Evolutionary conservation across 2,888 invertebrate species (phyloP).

Genomic region (Plutella xylostella): DNA sequence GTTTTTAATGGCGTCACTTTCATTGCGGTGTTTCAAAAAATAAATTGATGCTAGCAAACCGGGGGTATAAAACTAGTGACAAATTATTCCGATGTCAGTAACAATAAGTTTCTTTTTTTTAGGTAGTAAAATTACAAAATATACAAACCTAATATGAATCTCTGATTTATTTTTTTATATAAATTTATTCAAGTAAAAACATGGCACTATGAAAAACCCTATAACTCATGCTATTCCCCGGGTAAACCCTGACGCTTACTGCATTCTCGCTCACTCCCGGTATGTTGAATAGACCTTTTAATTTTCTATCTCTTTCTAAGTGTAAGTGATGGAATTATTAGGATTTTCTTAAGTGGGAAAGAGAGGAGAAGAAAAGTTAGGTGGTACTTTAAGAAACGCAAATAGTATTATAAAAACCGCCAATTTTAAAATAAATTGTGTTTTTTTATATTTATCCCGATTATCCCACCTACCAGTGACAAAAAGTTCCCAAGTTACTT

Average conservation of each 20-base stretch:
- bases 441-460: not conserved
- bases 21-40: not conserved
- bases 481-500: too few species aligned
- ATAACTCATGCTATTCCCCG: slow-evolving; percentile 1
- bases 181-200: too few species aligned
- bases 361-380: not conserved
- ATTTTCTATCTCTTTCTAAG: slow-evolving; percentile 3
- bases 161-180: too few species aligned
- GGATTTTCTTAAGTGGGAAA: not conserved
- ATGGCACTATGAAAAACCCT: slow-evolving; percentile 1
- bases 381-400: not conserved
- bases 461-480: too few species aligned
- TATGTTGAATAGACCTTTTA: not conserved
- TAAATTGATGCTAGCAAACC: too few species aligned
- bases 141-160: too few species aligned
- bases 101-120: too few species aligned
- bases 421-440: slow-evolving; percentile 1
- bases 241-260: slow-evolving; percentile 3
- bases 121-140: too few species aligned
- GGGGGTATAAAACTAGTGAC: too few species aligned
- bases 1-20: slow-evolving; percentile 27
- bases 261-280: not conserved
- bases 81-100: too few species aligned
- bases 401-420: slow-evolving; percentile 5
- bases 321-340: slow-evolving; percentile 4